Conservation (phyloP, 92 coral and sea anemone species). For the Porites divaricata region DNA sequence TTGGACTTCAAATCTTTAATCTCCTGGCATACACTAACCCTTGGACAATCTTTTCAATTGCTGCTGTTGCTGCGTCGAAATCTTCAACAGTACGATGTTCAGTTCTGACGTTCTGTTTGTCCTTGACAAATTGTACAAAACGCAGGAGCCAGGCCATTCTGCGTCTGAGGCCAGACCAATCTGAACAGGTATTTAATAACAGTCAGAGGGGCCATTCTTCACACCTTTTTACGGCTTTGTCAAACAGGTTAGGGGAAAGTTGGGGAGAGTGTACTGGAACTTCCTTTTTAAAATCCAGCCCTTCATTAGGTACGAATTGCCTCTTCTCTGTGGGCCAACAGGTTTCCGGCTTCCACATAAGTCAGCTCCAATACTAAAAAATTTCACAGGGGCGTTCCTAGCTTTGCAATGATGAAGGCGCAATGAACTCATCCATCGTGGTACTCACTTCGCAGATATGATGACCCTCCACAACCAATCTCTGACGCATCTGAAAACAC, state of each 20-base stretch:
- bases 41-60: slow-evolving; percentile 56
- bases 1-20: slow-evolving; percentile 49
- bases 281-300: too few relatives aligned
- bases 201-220: too few relatives aligned
- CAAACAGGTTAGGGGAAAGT: too few relatives aligned
- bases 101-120: slow-evolving; percentile 18
- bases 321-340: too few relatives aligned
- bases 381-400: slow-evolving; percentile 49
- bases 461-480: slow-evolving; percentile 53
- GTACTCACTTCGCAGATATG: slow-evolving; percentile 46
- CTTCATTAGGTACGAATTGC: too few relatives aligned
- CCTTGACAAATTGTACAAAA: slow-evolving; percentile 39
- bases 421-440: slow-evolving; percentile 59
- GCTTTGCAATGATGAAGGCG: slow-evolving; percentile 60
- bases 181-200: too few relatives aligned
- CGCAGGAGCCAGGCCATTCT: too few relatives aligned
- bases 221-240: too few relatives aligned
- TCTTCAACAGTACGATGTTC: slow-evolving; percentile 53
- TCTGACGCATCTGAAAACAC: slow-evolving; percentile 70
- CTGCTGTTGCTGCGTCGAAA: slow-evolving; percentile 47
- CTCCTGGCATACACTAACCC: slow-evolving; percentile 47
- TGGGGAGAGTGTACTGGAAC: too few relatives aligned
- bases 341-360: too few relatives aligned
- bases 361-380: slow-evolving; percentile 44
- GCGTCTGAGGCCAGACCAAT: too few relatives aligned